Base-by-base conservation (phyloP, 2,113 vertebrate species). In the Anguilla japonica region DNA sequence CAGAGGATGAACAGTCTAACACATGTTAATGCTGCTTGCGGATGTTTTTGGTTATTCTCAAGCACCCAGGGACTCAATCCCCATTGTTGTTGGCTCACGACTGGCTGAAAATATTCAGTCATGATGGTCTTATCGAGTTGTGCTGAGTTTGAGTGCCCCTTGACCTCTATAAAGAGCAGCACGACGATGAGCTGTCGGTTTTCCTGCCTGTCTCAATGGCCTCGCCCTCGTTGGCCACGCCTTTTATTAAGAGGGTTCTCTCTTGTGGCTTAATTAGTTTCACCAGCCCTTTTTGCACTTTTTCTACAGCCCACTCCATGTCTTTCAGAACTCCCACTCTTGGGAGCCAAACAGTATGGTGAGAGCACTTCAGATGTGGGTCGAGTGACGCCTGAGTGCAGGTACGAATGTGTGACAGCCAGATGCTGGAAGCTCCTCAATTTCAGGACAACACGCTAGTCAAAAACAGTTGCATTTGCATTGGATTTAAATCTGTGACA, bases 191-290 rank as follows among this genome's bases (percentile, higher is more conserved):
- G 84, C 85, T 15, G 26, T n/a, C 75, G 5, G 8, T 4, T 41
- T 46, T 67, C n/a, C 71, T 71, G 80, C 26, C 0, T n/a, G 81
- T 1, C 84, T 78, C 81, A n/a, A 53, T 13, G 71, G n/a, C 71
- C 71, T 75, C 11, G 5, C 71, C 9, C 71, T 13, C 4, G n/a
- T 75, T 26, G 71, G 75, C 87, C 80, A 56, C 9, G 56, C 3
- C 41, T 5, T 39, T 75, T 11, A 34, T 34, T 87, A 86, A 88
- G 86, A 88, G 84, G 87, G n/a, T 26, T 67, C 60, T 83, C 85
- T 89, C 88, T 88, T 86, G 26, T 75, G 87, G 88, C 88, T 29
- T 92, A 91, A 94, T 91, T 91, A 87, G 85, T 79, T 88, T 86
- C 81, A 86, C 67, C 88, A 88, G 85, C 86, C 85, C 87, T 75